Evolutionary conservation across 37 sponge, comb jelly and placozoan genomes (phyloP).

Genomic region (Chondrilla cf. caribensis): DNA sequence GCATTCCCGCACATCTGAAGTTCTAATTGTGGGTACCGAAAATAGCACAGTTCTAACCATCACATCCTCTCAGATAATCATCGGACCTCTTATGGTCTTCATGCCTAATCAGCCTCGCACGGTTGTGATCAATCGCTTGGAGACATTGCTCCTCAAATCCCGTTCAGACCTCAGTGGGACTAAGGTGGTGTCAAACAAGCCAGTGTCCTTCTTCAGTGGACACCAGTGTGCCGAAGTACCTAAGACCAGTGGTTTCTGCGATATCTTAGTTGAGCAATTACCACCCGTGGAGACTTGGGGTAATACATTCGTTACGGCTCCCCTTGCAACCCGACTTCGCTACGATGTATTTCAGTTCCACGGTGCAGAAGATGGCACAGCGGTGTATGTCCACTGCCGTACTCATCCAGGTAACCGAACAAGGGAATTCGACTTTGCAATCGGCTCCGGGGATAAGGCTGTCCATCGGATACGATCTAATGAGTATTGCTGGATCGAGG

Average conservation of each 20-base stretch:
- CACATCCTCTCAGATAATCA: background rate
- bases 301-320: background rate
- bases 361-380: background rate
- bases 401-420: background rate
- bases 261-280: conserved; percentile 32
- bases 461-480: background rate
- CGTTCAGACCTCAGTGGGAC: background rate
- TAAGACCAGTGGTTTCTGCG: conserved; percentile 21
- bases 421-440: background rate
- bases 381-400: background rate
- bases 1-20: background rate
- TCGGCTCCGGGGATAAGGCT: background rate
- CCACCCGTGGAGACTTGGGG: background rate
- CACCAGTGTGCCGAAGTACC: conserved; percentile 48
- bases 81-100: background rate
- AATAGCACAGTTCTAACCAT: background rate
- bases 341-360: background rate
- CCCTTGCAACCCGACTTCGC: background rate
- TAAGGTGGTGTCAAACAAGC: conserved; percentile 25
- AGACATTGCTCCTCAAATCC: background rate
- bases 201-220: conserved; percentile 34
- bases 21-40: background rate
- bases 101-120: background rate
- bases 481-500: conserved; percentile 30
- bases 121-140: background rate